Base-by-base conservation (phyloP, 2,888 invertebrate genomes). In the Lydus trimaculatus region DNA sequence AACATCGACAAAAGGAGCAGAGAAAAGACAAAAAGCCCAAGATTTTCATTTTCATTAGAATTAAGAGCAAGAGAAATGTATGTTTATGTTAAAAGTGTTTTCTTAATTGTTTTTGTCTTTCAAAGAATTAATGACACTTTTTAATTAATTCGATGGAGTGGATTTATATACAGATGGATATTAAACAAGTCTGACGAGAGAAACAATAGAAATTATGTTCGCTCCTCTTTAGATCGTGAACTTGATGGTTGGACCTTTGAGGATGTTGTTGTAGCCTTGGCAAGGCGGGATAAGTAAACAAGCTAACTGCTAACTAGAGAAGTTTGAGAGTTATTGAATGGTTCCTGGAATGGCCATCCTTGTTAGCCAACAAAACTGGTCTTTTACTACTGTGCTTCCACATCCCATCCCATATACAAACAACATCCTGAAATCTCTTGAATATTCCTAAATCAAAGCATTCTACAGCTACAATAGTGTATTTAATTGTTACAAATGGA, bases 271-370 rank as follows among this genome's bases (percentile, higher is more conserved):
- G 6, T 52, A 48, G 20, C 0, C 13, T 23, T 23, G 15, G 13
- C 8, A 63, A 61, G 66, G 63, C 58, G 69, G 69, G 69, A 63
- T 79, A 80, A 81, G 82, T 81, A 82, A 82, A 82, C 81, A 82
- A 77, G 76, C 78, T 79, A 82, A 83, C 83, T 82, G 80, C 83
- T 82, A 82, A 83, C 83, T 82, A 80, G 82, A 76, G 81, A 83
- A 82, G 80, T 82, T 83, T 77, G 79, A 77, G 80, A 82, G 81
- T 83, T 83, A 83, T 83, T 82, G 82, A 83, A 83, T 83, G 81
- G 82, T 76, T 76, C 75, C 74, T 72, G 78, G 77, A 82, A 83
- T 80, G 81, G 75, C 79, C 80, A 78, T 80, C 78, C 77, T 80
- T 80, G 79, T 78, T 80, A 80, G 76, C 78, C 74, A 73, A 65